These are phyloP conservation scores for Prenolepis imparis DNA, from an alignment of 2,888 invertebrate species.

Conservation along the genomic window DNA sequence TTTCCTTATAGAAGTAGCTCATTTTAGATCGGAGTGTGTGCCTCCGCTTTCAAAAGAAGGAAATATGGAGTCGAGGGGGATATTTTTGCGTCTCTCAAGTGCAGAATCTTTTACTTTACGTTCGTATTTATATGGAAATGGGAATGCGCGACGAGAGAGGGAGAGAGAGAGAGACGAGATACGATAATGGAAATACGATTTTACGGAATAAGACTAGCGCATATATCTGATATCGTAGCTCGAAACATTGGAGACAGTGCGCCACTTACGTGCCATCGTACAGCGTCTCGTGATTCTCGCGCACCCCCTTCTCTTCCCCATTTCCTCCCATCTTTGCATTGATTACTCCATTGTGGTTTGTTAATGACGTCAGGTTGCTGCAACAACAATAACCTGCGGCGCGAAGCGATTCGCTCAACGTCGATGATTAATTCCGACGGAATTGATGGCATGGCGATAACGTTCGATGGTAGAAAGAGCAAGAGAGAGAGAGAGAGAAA, in stretches of 20 bases:
- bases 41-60: neutral
- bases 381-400: slow-evolving; percentile 45
- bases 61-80: neutral
- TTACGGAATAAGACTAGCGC: neutral
- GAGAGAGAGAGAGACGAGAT: neutral
- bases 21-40: slow-evolving; percentile 3
- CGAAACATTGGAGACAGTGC: slow-evolving; percentile 17
- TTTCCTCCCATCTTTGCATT: slow-evolving; percentile 33
- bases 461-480: slow-evolving; percentile 2
- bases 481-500: neutral
- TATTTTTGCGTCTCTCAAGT: slow-evolving; percentile 16
- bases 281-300: slow-evolving; percentile 26
- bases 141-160: too few relatives aligned
- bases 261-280: slow-evolving; percentile 5
- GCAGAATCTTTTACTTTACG: slow-evolving; percentile 9
- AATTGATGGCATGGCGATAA: slow-evolving; percentile 52
- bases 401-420: slow-evolving; percentile 43
- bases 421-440: slow-evolving; percentile 47
- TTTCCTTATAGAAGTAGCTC: neutral
- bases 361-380: slow-evolving; percentile 56
- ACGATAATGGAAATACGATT: slow-evolving; percentile 14
- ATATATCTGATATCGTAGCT: neutral
- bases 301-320: neutral
- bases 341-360: slow-evolving; percentile 51
- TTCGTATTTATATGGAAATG: slow-evolving; percentile 41